A percentile compares a stretch with the other conserved stretches of the same genome.
Conservation (phyloP, 2,113 vertebrate species). For the Sardina pilchardus region DNA sequence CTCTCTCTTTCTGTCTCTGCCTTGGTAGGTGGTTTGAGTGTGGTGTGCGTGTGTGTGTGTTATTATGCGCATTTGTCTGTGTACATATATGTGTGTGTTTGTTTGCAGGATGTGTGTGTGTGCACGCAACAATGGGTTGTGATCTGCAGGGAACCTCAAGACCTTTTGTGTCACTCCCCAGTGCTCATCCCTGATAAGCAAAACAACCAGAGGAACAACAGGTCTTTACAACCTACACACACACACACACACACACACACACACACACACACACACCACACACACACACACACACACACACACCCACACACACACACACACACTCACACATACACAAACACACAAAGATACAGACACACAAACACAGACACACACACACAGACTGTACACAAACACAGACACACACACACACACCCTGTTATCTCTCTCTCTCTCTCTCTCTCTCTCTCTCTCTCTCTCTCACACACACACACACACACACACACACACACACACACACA, state of each 20-base stretch:
- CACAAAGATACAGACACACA: not conserved
- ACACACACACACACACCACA: no score
- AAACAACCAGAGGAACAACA: not conserved
- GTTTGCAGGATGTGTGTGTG: not conserved
- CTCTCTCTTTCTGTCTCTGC: no score
- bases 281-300: no score
- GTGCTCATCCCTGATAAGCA: not conserved
- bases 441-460: no score
- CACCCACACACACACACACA: conserved; percentile 6
- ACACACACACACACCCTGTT: conserved; percentile 1
- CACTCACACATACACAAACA: not conserved
- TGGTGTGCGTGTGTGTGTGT: not conserved
- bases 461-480: not conserved
- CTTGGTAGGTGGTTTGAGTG: not conserved
- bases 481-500: conserved; percentile 2
- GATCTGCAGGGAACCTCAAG: not conserved
- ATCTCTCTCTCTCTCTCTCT: no score
- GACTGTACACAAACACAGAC: no score
- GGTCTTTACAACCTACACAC: not conserved
- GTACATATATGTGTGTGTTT: not conserved
- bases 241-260: not conserved
- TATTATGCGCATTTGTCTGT: not conserved
- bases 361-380: no score
- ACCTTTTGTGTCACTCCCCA: not conserved
- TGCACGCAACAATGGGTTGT: not conserved